Evolutionary conservation across 2,888 invertebrate genomes (phyloP), one percentile per base, ranked within the genome.

Genomic region (Atethmia centrago): DNA sequence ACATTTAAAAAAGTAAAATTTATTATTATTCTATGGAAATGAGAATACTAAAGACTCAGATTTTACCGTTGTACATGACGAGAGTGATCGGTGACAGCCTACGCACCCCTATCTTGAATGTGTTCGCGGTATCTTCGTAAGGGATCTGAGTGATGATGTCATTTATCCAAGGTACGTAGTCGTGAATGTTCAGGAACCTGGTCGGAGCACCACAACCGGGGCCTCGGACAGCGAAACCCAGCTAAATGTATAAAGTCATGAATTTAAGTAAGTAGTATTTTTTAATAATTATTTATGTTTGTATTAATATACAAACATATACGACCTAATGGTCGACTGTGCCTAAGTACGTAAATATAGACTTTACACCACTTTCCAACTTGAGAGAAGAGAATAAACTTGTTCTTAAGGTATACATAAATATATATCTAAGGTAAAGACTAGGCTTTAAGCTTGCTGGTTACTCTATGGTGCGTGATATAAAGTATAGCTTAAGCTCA

Each of bases 191-290:
- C n/a, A 94, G 73, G 85, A 92, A 94, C 3, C 92, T 90, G 0
- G 94, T 84, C 0, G 94, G 94, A 1, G 93, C 93, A 0, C 91
- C 93, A 69, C 94, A 94, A 0, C 94, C 94, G 0, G 94, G 92
- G 0, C 94, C 94, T 0, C 93, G 92, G 3, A 90, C 86, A 12
- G 93, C 89, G 73, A 94, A 93, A 1, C 94, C 94, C 10, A 94
- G 51, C 94, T 94, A 82, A 1, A 58, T 45, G 2, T 47, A 75
- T 10, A 25, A n/a, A 12, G 3, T 31, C 42, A 53, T 53, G 28
- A 36, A 58, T 16, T 4, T 47, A 14, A 25, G 19, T 42, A 40
- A 25, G 19, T 10, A 56, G n/a, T n/a, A n/a, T n/a, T n/a, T n/a
- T n/a, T n/a, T 56, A 28, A n/a, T 31, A 8, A 16, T 31, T 14